These are phyloP conservation scores for Drosophila multiciliata DNA, from an alignment of 2,888 invertebrate species.

Conservation along the genomic window DNA sequence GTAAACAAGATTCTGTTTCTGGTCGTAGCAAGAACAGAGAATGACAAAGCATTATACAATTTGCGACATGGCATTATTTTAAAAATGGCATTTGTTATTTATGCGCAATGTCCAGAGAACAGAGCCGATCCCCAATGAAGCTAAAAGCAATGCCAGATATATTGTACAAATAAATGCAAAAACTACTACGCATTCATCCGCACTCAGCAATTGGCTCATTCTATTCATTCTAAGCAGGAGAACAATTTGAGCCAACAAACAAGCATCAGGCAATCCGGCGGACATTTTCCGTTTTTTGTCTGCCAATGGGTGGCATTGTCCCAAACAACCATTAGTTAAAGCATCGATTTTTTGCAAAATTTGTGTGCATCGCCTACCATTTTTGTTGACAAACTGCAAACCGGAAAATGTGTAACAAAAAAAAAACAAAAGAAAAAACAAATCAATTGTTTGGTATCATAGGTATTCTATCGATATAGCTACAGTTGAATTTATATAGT, in stretches of 20 bases:
- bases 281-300: not conserved
- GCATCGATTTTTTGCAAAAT: slow-evolving; percentile 22
- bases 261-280: slow-evolving; percentile 7
- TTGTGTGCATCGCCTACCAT: slow-evolving; percentile 24
- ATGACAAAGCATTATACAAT: slow-evolving; percentile 3
- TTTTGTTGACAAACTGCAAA: slow-evolving; percentile 1
- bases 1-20: slow-evolving; percentile 23
- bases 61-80: slow-evolving; percentile 30
- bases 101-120: slow-evolving; percentile 52
- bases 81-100: slow-evolving; percentile 57
- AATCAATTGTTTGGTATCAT: slow-evolving; percentile 1
- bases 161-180: slow-evolving; percentile 45
- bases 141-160: slow-evolving; percentile 33
- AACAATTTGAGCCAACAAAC: slow-evolving; percentile 49
- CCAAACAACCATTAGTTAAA: slow-evolving; percentile 21
- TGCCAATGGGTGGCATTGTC: slow-evolving; percentile 63
- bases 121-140: slow-evolving; percentile 37
- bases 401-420: not conserved
- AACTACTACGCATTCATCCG: slow-evolving; percentile 20
- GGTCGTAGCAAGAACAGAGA: slow-evolving; percentile 1
- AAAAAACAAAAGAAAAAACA: slow-evolving; percentile 1
- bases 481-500: not conserved
- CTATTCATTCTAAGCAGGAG: slow-evolving; percentile 50
- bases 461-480: not conserved
- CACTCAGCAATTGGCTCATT: slow-evolving; percentile 40